Evolutionary conservation across 2,113 vertebrate genomes (phyloP), one percentile per base, ranked within the genome.

Genomic region (Atractosteus spatula): DNA sequence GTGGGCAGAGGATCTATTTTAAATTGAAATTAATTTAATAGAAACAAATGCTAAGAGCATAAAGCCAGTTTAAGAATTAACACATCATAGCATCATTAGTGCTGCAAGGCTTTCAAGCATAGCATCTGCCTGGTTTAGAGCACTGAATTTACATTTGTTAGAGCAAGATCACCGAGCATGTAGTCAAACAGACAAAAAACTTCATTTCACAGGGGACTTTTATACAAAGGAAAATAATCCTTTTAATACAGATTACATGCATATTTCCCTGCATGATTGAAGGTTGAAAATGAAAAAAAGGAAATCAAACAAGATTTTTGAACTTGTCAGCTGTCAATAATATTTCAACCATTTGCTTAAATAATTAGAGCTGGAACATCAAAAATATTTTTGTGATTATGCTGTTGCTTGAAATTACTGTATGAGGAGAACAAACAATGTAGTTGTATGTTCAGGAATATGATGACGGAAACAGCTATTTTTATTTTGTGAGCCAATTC

Each of bases 81-180:
- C 62, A 68, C 68, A 74, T 74, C 70, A 71, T 29, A 59, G 69
- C 72, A 69, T 72, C 69, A 71, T 71, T 76, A 77, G 72, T 68
- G 73, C 55, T 41, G 56, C 61, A 62, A 65, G 51, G 74, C 41
- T 62, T 72, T 70, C 66, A 65, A 72, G 62, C 57, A 62, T 68
- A 64, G 67, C 66, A 70, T 70, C 71, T 70, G 16, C 70, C 62
- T 59, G 64, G 63, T 56, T 47, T n/a, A 62, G 62, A 70, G 51
- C 43, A 55, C 12, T 62, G 72, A 41, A 71, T 77, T 74, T 67
- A 66, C 71, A 77, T 68, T 66, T 42, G 65, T 8, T 55, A 43
- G 10, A 43, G 45, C 62, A 61, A 41, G 69, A 11, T 61, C 17
- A 17, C 62, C 41, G 41, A 64, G 44, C 16, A 41, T 43, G 41